A percentile compares a stretch with the other conserved stretches of the same genome.
phyloP scores from a whole-genome alignment of 2,888 invertebrate species.

The Fragum fragum region DNA sequence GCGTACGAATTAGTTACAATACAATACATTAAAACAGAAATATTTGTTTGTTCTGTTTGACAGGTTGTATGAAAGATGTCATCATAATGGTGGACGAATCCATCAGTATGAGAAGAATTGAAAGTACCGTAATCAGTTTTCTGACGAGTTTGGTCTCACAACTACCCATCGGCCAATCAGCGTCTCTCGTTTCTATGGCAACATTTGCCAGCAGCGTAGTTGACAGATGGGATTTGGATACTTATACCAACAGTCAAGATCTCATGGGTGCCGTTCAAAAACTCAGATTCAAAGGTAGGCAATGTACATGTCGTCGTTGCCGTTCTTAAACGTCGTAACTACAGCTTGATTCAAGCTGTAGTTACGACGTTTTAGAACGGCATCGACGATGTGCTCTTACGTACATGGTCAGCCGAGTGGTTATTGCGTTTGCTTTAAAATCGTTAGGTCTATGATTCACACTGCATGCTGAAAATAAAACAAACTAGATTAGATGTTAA shows the following conservation, averaged over 20 bases:
- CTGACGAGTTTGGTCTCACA: neutral
- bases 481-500: too few species aligned
- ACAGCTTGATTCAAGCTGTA: too few species aligned
- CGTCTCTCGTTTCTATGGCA: slow-evolving; percentile 35
- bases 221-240: slow-evolving; percentile 23
- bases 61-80: slow-evolving; percentile 36
- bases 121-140: neutral
- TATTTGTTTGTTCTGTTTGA: neutral
- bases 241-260: neutral
- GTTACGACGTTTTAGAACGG: too few species aligned
- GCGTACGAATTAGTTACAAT: too few species aligned
- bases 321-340: too few species aligned
- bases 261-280: slow-evolving; percentile 15
- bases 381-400: too few species aligned
- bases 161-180: slow-evolving; percentile 1
- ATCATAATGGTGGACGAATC: slow-evolving; percentile 41
- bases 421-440: too few species aligned
- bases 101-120: neutral
- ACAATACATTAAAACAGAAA: too few species aligned
- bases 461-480: too few species aligned
- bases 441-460: too few species aligned
- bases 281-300: neutral
- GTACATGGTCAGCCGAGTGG: too few species aligned
- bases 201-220: slow-evolving; percentile 3
- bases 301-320: too few species aligned